Evolutionary conservation across 2,888 invertebrate genomes (phyloP), one percentile per base, ranked within the genome.

Genomic region (Ichneumon xanthorius): DNA sequence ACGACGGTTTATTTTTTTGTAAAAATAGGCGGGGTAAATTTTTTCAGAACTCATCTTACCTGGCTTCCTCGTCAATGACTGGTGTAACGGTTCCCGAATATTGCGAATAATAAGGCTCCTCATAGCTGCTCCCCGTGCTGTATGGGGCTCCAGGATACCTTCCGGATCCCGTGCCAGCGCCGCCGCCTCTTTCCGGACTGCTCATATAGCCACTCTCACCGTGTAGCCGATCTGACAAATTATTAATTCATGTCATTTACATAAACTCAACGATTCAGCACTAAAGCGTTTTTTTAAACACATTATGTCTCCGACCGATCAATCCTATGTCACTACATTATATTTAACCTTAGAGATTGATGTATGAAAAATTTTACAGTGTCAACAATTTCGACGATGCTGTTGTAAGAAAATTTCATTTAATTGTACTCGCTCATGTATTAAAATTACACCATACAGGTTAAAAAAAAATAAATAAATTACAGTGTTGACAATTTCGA

Each of bases 61-160:
- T 96, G 84, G 97, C 96, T 94, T 98, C 98, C 93, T 98, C 98
- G 92, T 98, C 98, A 88, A 99, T 98, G 82, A 98, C 97, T 4
- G 98, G 98, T 7, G 98, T 97, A 85, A 98, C 98, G 6, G 96
- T 96, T 6, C 96, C 96, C 6, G 97, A 96, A 92, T 97, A 98
- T 92, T 97, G 97, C 73, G 97, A 96, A 91, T 98, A 98, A 94
- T 98, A 98, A 0, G 98, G 97, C 91, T 98, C 98, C 92, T 98
- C 98, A 90, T 98, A 98, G 16, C 96, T 96, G 73, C 95, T 95
- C 33, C 97, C 95, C 4, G 96, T 96, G 67, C 94, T 94, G 88
- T 94, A 93, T 4, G 93, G 91, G n/a, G 92, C 93, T 33, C 92
- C 85, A 3, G 93, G 92, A 86, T 93, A 94, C 87, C 94, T 92